Base-by-base conservation (phyloP, 2,888 invertebrate genomes). In the Nomada hirtipes region DNA sequence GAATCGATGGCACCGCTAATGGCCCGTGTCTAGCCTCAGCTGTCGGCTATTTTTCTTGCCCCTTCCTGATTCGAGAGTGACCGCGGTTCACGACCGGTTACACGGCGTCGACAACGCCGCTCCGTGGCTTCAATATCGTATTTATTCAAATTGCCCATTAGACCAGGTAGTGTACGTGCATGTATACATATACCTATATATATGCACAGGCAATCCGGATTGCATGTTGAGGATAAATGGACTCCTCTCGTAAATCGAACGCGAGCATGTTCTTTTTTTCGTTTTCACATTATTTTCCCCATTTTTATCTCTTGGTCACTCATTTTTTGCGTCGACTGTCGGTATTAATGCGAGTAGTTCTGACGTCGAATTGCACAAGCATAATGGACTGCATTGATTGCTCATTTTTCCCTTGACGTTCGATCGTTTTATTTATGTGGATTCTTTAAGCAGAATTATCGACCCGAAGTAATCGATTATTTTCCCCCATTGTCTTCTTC, bases 111-210 rank as follows among this genome's bases (percentile, higher is more conserved):
- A 80, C 87, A 82, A 73, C 81, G 53, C 64, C 75, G 57, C 53
- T 52, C 29, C 53, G 67, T 55, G 68, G 79, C 57, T 81, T 86
- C 89, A 89, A 86, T 87, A 87, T 88, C 86, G 86, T 83, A 87
- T 89, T 89, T 88, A 89, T 89, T 89, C 88, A 89, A 88, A 89
- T 89, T 85, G 80, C 55, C 78, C 78, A 82, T 89, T 89, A 85
- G 80, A 82, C 42, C 20, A 53, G 29, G 23, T 18, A 59, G 52
- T 80, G 76, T 71, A 65, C 55, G 50, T 47, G 74, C 36, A 23
- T 36, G 52, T 59, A 26, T 52, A 59, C 57, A 18, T 10, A 26
- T 68, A 36, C 36, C 36, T 36, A 36, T 36, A 7, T 36, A 36
- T 36, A 36, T 36, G 36, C 36, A 20, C 26, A 50, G 50, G 65